phyloP scores from a whole-genome alignment of 2,113 vertebrate genomes.

The Paradoxurus hermaphroditus region DNA sequence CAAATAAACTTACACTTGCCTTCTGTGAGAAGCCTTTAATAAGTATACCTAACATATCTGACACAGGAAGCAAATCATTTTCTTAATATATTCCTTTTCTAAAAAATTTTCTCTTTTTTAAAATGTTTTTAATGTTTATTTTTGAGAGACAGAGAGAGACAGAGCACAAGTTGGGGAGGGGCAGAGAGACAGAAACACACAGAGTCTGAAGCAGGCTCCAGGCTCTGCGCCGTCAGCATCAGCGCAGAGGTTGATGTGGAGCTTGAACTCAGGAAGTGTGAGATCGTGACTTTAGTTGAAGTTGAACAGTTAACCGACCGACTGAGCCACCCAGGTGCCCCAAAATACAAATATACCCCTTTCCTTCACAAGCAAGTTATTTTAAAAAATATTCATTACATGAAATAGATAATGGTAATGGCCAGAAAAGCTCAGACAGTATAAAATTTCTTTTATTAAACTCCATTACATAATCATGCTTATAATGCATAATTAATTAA shows the following conservation, averaged over 20 bases:
- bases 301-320: no score
- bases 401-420: background rate
- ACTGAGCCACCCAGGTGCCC: background rate
- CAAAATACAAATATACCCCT: background rate
- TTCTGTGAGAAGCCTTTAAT: background rate
- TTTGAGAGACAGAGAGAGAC: no score
- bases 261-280: no score
- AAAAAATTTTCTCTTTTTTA: no score
- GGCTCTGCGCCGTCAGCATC: no score
- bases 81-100: background rate
- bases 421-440: background rate
- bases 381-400: conserved; percentile 23
- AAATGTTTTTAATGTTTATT: no score
- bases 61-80: background rate
- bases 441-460: background rate
- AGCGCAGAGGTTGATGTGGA: no score
- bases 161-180: no score
- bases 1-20: conserved; percentile 1
- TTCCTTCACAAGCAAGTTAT: background rate
- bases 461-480: background rate
- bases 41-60: background rate
- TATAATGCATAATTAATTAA: background rate
- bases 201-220: no score
- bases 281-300: no score
- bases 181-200: no score